Conservation (phyloP, 2,797 vertebrate species). For the Tamandua tetradactyla region DNA sequence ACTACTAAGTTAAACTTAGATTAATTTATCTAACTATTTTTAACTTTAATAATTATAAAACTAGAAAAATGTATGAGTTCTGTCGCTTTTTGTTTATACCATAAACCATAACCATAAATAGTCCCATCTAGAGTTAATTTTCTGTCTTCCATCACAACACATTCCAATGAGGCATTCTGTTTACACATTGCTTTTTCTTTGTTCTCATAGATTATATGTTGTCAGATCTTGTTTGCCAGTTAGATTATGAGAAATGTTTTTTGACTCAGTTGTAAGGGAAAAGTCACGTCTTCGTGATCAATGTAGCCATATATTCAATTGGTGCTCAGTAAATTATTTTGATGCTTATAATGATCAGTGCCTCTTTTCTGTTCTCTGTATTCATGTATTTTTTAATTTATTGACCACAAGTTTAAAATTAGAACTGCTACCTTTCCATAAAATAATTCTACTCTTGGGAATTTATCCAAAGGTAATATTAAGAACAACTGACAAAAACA, state of each 20-base stretch:
- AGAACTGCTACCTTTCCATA: background rate
- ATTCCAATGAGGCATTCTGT: background rate
- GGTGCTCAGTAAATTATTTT: background rate
- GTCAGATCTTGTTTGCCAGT: background rate
- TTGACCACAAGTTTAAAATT: constrained; percentile 10
- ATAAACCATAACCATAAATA: background rate
- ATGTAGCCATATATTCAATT: background rate
- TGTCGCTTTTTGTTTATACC: background rate
- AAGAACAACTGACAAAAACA: background rate
- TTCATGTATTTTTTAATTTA: background rate
- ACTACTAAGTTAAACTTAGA: constrained; percentile 15
- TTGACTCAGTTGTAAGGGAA: background rate
- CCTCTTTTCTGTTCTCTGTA: background rate
- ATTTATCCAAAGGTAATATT: constrained; percentile 27
- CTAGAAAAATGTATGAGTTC: background rate
- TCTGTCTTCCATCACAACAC: background rate
- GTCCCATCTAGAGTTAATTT: background rate
- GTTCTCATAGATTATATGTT: background rate
- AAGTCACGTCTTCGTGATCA: background rate
- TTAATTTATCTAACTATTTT: constrained; percentile 4
- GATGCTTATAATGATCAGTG: background rate
- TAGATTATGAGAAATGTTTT: background rate
- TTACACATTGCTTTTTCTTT: background rate
- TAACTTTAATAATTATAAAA: background rate
- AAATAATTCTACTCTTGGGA: background rate